Evolutionary conservation across 2,888 invertebrate species (phyloP).

Genomic region (Scelioninae gen. 1): DNA sequence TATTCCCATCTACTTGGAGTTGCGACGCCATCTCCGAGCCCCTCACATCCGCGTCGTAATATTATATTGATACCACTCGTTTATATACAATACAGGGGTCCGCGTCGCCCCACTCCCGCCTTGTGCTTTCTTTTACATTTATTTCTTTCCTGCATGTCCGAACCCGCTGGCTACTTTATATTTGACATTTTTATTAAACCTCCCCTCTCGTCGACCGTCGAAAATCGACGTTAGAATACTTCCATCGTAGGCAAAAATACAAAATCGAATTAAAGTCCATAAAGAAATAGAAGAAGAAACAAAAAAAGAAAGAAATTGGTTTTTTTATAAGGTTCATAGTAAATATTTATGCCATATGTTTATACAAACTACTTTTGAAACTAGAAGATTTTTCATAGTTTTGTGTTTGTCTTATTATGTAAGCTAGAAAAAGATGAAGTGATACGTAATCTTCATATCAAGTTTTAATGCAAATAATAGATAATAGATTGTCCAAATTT

Average conservation of each 20-base stretch:
- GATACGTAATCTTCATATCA: no score
- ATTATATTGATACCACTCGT: constrained; percentile 75
- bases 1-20: constrained; percentile 58
- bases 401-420: no score
- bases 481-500: no score
- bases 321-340: no score
- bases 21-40: constrained; percentile 55
- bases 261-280: constrained; percentile 69
- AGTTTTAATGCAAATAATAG: no score
- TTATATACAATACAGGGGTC: constrained; percentile 67
- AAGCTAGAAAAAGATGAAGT: no score
- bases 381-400: no score
- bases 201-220: constrained; percentile 72
- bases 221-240: constrained; percentile 81
- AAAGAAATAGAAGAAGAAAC: constrained; percentile 11
- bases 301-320: constrained; percentile 10
- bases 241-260: constrained; percentile 76
- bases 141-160: constrained; percentile 83
- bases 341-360: no score
- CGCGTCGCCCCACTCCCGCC: constrained; percentile 51
- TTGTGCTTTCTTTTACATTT: constrained; percentile 80
- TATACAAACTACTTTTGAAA: no score
- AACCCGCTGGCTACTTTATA: constrained; percentile 83
- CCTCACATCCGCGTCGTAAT: constrained; percentile 69
- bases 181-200: constrained; percentile 85